Conservation (phyloP, 1,140 invertebrate species). For the Nasonia longicornis region DNA sequence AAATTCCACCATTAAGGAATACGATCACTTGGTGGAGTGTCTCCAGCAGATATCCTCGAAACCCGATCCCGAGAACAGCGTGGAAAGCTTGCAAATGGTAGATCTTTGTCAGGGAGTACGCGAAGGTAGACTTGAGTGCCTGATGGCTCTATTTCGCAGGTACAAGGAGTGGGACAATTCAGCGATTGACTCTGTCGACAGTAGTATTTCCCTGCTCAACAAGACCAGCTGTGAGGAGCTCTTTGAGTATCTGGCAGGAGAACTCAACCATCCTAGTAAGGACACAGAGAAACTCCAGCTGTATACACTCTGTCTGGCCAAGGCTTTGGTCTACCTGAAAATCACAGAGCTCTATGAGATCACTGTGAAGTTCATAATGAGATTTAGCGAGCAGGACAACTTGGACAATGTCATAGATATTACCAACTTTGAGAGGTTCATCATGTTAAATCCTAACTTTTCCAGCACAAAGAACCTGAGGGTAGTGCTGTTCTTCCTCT, state of each 20-base stretch:
- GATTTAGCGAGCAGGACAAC: slow-evolving; percentile 52
- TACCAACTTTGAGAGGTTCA: slow-evolving; percentile 54
- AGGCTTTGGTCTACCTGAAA: slow-evolving; percentile 47
- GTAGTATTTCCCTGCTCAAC: slow-evolving; percentile 42
- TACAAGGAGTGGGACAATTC: slow-evolving; percentile 57
- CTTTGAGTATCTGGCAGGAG: slow-evolving; percentile 55
- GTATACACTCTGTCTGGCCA: slow-evolving; percentile 43
- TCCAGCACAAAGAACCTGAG: slow-evolving; percentile 45
- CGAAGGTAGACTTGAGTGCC: slow-evolving; percentile 48
- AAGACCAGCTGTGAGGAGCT: slow-evolving; percentile 52
- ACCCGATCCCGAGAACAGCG: slow-evolving; percentile 40
- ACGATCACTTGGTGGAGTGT: slow-evolving; percentile 53
- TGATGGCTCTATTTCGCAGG: slow-evolving; percentile 54
- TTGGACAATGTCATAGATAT: slow-evolving; percentile 51
- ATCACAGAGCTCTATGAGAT: slow-evolving; percentile 52
- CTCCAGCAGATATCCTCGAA: slow-evolving; percentile 56
- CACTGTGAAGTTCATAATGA: slow-evolving; percentile 54
- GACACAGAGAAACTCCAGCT: slow-evolving; percentile 45
- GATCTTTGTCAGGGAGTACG: slow-evolving; percentile 51
- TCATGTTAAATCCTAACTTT: slow-evolving; percentile 53
- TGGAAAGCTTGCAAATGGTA: slow-evolving; percentile 47
- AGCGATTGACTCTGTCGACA: slow-evolving; percentile 49
- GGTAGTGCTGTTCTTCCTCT: slow-evolving; percentile 54
- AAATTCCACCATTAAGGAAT: slow-evolving; percentile 46
- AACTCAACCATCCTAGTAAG: slow-evolving; percentile 43